phyloP scores from a whole-genome alignment of 2,113 vertebrate species.

The Speoplatyrhinus poulsoni region DNA sequence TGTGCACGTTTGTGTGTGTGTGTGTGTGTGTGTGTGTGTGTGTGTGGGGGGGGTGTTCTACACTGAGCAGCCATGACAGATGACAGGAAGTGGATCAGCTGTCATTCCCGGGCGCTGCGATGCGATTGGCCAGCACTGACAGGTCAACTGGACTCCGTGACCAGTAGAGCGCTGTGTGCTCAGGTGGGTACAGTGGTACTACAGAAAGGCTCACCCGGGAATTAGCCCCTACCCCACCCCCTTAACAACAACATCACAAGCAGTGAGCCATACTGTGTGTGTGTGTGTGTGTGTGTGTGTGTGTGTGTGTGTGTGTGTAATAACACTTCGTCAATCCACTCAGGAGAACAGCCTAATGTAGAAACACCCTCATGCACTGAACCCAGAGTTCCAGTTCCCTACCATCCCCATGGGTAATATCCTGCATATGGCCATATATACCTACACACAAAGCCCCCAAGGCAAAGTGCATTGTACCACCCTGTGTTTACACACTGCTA shows the following conservation, averaged over 20 bases:
- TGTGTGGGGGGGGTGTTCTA: conserved; percentile 23
- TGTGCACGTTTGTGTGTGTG: conserved; percentile 21
- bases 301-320: conserved; percentile 39
- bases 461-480: conserved; percentile 39
- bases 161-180: conserved; percentile 38
- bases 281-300: not conserved
- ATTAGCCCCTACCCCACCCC: conserved; percentile 40
- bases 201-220: conserved; percentile 37
- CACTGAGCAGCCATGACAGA: conserved; percentile 72
- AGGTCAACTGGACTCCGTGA: conserved; percentile 65
- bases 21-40: conserved; percentile 35
- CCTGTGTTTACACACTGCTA: conserved; percentile 49
- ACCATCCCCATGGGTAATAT: conserved; percentile 36
- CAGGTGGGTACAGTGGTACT: conserved; percentile 19
- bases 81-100: conserved; percentile 76
- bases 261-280: conserved; percentile 35
- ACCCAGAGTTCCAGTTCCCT: conserved; percentile 46
- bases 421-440: conserved; percentile 34
- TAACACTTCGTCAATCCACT: conserved; percentile 53
- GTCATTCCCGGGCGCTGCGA: conserved; percentile 55
- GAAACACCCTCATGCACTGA: conserved; percentile 29
- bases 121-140: conserved; percentile 67
- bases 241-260: conserved; percentile 41
- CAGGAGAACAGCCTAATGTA: conserved; percentile 31
- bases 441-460: conserved; percentile 37